Conservation (phyloP, 2,888 invertebrate genomes). For the Microctonus aethiopoides region DNA sequence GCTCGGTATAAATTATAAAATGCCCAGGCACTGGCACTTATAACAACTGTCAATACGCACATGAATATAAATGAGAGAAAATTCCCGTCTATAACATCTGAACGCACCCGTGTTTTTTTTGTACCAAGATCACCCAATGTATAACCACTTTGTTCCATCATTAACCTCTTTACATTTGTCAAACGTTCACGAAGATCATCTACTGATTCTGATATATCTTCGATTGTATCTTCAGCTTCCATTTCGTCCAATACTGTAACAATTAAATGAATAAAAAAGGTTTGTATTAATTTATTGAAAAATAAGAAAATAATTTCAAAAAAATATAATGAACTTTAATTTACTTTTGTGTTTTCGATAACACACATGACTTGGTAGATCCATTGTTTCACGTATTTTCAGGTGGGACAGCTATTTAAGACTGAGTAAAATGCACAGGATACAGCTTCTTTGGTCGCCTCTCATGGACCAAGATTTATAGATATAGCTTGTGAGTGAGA, state of each 20-base stretch:
- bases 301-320: background rate
- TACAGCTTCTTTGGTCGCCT: conserved; percentile 15
- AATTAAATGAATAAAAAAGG: conserved; percentile 7
- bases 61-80: conserved; percentile 87
- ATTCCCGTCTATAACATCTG: conserved; percentile 80
- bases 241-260: conserved; percentile 49
- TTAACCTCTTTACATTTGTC: conserved; percentile 82
- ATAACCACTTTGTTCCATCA: conserved; percentile 77
- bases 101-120: conserved; percentile 59
- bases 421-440: conserved; percentile 4
- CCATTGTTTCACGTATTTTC: conserved; percentile 11
- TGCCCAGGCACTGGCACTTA: conserved; percentile 85
- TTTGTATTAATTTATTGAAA: background rate
- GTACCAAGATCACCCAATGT: conserved; percentile 68
- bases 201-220: conserved; percentile 75
- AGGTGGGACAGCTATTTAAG: background rate
- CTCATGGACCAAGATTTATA: background rate
- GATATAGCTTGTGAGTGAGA: background rate
- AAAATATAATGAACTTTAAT: background rate
- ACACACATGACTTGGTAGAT: conserved; percentile 28
- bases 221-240: conserved; percentile 53
- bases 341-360: conserved; percentile 29
- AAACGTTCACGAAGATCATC: conserved; percentile 83
- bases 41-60: conserved; percentile 80
- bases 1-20: conserved; percentile 86